Base-by-base conservation (phyloP, 2,888 invertebrate genomes). In the Schizotus pectinicornis region DNA sequence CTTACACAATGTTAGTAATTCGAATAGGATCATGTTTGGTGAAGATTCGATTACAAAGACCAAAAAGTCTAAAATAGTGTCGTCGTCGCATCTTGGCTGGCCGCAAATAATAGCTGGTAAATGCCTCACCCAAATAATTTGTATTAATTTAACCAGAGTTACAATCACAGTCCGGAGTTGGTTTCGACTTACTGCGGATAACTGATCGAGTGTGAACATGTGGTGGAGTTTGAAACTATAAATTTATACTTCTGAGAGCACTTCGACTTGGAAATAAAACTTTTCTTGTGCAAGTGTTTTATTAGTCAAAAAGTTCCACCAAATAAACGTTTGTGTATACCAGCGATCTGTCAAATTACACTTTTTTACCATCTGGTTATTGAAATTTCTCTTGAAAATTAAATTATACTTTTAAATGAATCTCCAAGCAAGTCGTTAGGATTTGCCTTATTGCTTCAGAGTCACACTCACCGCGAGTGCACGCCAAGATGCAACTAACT, bases 331-430 rank as follows among this genome's bases (percentile, higher is more conserved):
- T n/a, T 22, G 22, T 22, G 22, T 22, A 22, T 22, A 22, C 5
- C 22, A 22, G 3, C 22, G 22, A 22, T 22, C 22, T 22, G 22
- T 22, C 22, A 22, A 22, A 22, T 22, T 22, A 22, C 22, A 22
- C 22, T 43, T 32, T 46, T 11, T n/a, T 45, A 12, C 31, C 31
- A 45, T 13, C 45, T 33, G 34, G 8, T 31, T 33, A 12, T 11
- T 13, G 8, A 11, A n/a, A 12, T 22, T 12, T 11, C 13, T 34
- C n/a, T 9, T 45, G 34, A 33, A 45, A 45, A 34, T 49, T 6
- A 39, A 39, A 49, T 49, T 49, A 49, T 49, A 39, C 49, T 49
- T 49, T 49, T 37, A 49, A 49, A 49, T 49, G 31, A 13, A 11
- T 50, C 39, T 38, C 39, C 32, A 49, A 49, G 33, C 49, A 49